Conservation (phyloP, 2,113 vertebrate genomes). For the Mastomys coucha region DNA sequence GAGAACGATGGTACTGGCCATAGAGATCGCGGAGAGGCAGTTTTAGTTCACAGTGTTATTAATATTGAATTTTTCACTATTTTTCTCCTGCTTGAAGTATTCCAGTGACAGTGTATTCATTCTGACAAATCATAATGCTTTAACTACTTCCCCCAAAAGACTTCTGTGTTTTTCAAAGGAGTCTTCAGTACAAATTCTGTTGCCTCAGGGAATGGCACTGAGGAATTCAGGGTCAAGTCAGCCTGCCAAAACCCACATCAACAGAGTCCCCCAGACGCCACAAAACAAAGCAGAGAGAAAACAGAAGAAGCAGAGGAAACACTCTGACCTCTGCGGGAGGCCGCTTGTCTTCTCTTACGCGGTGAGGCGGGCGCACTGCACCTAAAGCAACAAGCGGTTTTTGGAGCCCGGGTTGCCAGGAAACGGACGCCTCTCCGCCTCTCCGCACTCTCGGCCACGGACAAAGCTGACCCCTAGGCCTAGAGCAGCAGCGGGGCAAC, state of each 20-base stretch:
- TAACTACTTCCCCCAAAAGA: background rate
- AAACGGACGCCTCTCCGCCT: background rate
- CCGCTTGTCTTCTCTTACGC: constrained; percentile 42
- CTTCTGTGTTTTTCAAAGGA: constrained; percentile 57
- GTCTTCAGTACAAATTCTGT: constrained; percentile 46
- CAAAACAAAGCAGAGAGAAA: constrained; percentile 77
- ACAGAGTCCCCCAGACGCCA: constrained; percentile 76
- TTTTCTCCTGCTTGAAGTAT: constrained; percentile 17
- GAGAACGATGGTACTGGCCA: background rate
- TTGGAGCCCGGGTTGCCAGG: constrained; percentile 53
- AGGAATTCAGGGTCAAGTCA: constrained; percentile 73
- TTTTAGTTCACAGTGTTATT: background rate
- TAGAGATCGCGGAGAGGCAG: background rate
- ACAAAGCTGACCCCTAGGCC: background rate
- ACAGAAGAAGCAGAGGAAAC: constrained; percentile 77
- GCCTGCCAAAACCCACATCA: constrained; percentile 79
- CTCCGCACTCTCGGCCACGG: background rate
- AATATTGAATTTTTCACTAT: background rate
- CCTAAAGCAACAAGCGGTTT: constrained; percentile 79
- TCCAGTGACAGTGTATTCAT: background rate
- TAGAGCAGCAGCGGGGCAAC: background rate
- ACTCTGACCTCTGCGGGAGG: constrained; percentile 73
- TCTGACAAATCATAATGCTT: constrained; percentile 1
- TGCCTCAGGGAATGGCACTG: constrained; percentile 66
- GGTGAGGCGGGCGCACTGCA: constrained; percentile 62